Evolutionary conservation across 2,888 invertebrate species (phyloP).

Genomic region (Uloborus plumipes): DNA sequence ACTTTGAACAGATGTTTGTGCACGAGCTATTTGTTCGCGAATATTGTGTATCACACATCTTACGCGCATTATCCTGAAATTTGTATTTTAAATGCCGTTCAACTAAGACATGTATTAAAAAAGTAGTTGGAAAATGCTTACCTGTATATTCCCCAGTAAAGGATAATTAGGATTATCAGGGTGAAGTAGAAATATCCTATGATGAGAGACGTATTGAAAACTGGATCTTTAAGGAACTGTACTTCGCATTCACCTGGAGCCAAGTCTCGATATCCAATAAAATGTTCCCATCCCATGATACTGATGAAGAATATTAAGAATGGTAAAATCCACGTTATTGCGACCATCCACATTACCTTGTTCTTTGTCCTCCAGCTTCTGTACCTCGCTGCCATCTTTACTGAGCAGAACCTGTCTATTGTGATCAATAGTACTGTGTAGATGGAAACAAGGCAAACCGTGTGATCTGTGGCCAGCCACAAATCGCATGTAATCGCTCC

Average conservation of each 20-base stretch:
- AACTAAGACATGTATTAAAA: too few relatives aligned
- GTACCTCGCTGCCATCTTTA: conserved; percentile 97
- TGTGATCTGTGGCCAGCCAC: conserved; percentile 99
- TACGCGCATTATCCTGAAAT: too few relatives aligned
- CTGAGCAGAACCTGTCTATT: conserved; percentile 97
- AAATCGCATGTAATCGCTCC: conserved; percentile 96
- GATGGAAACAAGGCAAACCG: conserved; percentile 98
- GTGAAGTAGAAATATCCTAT: conserved; percentile 99
- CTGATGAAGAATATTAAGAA: conserved; percentile 96
- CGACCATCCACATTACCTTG: conserved; percentile 94
- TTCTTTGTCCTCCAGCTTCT: conserved; percentile 96
- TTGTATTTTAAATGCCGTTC: too few relatives aligned
- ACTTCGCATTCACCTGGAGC: conserved; percentile 92
- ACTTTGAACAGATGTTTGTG: too few relatives aligned
- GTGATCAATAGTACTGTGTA: conserved; percentile 99
- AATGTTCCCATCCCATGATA: conserved; percentile 99
- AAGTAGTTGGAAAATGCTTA: conserved; percentile 9
- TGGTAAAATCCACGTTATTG: conserved; percentile 96
- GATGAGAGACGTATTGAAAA: conserved; percentile 96
- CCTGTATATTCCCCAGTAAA: conserved; percentile 94
- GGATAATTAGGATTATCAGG: conserved; percentile 90
- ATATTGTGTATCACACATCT: too few relatives aligned
- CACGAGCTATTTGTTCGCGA: too few relatives aligned
- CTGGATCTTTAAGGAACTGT: conserved; percentile 96
- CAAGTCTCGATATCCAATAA: conserved; percentile 91